A percentile compares a stretch with the other conserved stretches of the same genome.
phyloP scores from a whole-genome alignment of 2,888 invertebrate genomes.

The Chrysomela aeneicollis region DNA sequence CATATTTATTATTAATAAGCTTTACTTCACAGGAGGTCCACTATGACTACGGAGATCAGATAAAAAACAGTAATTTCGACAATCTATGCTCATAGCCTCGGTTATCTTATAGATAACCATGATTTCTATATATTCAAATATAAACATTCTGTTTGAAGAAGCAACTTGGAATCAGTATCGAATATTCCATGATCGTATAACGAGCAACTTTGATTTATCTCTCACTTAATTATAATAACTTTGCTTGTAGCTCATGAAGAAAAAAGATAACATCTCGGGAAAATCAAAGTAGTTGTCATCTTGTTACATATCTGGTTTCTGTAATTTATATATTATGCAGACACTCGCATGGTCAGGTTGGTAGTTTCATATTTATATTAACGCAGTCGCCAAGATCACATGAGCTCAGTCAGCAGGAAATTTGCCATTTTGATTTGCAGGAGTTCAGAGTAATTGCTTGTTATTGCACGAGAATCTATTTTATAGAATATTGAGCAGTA shows the following conservation, averaged over 20 bases:
- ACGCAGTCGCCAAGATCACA: constrained; percentile 18
- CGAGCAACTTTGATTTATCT: constrained; percentile 16
- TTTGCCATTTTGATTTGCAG: constrained; percentile 18
- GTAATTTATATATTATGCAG: constrained; percentile 23
- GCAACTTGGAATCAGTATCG: not conserved
- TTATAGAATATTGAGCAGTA: not conserved
- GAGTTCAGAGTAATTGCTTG: constrained; percentile 16
- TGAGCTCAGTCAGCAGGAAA: constrained; percentile 19
- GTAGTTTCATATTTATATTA: constrained; percentile 22
- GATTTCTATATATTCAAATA: not conserved
- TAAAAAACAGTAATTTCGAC: not conserved
- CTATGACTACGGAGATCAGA: not conserved
- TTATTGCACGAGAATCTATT: not conserved
- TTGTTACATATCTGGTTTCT: constrained; percentile 23
- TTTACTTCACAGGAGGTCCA: not conserved
- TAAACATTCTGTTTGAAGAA: not conserved
- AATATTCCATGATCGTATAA: constrained; percentile 3
- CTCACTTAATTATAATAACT: constrained; percentile 13
- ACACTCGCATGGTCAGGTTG: constrained; percentile 12
- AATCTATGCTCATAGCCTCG: not conserved
- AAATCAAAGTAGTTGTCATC: constrained; percentile 20
- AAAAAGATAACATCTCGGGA: constrained; percentile 1
- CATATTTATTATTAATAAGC: no score
- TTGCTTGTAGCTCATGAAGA: constrained; percentile 14
- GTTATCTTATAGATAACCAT: not conserved